phyloP scores from a whole-genome alignment of 1,140 invertebrate species.

The Harpegnathos saltator region DNA sequence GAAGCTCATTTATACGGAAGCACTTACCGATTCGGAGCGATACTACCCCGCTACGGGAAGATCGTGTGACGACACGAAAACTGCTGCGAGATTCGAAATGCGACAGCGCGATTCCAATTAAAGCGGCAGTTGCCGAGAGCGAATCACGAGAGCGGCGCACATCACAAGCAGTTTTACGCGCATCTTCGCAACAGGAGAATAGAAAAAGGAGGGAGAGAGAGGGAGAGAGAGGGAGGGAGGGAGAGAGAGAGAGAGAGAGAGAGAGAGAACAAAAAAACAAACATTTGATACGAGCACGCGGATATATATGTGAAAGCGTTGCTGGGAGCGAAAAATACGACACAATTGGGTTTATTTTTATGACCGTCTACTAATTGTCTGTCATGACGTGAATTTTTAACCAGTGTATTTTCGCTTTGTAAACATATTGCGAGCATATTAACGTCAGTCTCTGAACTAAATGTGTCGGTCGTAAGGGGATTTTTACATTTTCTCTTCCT shows the following conservation, averaged over 20 bases:
- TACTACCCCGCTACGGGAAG: neutral
- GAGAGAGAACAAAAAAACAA: too few species aligned
- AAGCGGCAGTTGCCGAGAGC: slow-evolving; percentile 3
- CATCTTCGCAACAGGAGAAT: neutral
- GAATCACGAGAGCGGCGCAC: neutral
- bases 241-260: too few species aligned
- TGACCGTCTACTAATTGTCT: neutral
- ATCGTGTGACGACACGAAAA: slow-evolving; percentile 10
- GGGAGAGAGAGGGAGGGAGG: too few species aligned
- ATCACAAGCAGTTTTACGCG: neutral
- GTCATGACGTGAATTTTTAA: neutral
- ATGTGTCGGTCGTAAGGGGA: neutral
- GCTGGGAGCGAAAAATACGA: neutral
- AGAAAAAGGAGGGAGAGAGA: slow-evolving; percentile 14
- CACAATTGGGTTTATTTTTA: slow-evolving; percentile 2
- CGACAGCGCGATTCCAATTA: slow-evolving; percentile 30
- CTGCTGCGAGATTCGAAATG: neutral
- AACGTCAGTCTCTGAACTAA: neutral
- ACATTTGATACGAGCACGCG: neutral
- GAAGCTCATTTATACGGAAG: slow-evolving; percentile 47
- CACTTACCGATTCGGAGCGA: slow-evolving; percentile 21
- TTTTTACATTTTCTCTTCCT: neutral
- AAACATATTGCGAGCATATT: slow-evolving; percentile 19
- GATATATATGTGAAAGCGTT: neutral
- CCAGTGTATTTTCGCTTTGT: neutral